Conservation (phyloP, 1,140 invertebrate genomes). For the Drosophila melanogaster region DNA sequence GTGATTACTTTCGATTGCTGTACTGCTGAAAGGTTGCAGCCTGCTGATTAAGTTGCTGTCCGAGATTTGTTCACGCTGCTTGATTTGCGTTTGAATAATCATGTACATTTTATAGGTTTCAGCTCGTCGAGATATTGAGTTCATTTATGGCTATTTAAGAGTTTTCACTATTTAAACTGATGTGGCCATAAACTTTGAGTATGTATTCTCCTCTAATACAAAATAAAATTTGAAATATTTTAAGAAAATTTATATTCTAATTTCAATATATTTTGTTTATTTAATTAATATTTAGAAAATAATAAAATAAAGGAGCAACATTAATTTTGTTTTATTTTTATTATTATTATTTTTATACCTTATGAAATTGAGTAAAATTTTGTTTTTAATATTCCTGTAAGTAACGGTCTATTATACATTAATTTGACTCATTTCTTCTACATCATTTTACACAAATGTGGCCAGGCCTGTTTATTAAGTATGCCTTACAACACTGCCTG, state of each 20-base stretch:
- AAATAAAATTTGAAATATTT: no score
- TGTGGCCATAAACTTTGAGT: not conserved
- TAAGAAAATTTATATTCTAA: no score
- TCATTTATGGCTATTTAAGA: not conserved
- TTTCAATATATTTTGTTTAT: no score
- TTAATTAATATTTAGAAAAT: not conserved
- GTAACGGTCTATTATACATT: not conserved
- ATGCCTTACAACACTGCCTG: not conserved
- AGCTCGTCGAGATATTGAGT: constrained; percentile 6
- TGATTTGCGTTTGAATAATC: constrained; percentile 48
- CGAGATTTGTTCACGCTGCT: constrained; percentile 53
- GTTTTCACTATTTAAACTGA: not conserved
- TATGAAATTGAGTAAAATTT: not conserved
- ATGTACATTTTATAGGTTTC: constrained; percentile 31
- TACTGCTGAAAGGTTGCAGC: constrained; percentile 49
- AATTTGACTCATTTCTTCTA: not conserved
- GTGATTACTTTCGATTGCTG: constrained; percentile 68
- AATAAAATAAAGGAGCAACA: no score
- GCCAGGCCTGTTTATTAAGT: not conserved
- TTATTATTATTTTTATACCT: no score
- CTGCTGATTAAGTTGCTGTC: constrained; percentile 39
- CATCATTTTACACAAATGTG: constrained; percentile 1
- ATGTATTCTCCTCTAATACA: no score
- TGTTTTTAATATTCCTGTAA: no score
- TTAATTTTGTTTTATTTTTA: no score